A percentile compares a stretch with the other conserved stretches of the same genome.
These are phyloP conservation scores for Drosophila rubida DNA, from an alignment of 2,888 invertebrate genomes.

Conservation along the genomic window DNA sequence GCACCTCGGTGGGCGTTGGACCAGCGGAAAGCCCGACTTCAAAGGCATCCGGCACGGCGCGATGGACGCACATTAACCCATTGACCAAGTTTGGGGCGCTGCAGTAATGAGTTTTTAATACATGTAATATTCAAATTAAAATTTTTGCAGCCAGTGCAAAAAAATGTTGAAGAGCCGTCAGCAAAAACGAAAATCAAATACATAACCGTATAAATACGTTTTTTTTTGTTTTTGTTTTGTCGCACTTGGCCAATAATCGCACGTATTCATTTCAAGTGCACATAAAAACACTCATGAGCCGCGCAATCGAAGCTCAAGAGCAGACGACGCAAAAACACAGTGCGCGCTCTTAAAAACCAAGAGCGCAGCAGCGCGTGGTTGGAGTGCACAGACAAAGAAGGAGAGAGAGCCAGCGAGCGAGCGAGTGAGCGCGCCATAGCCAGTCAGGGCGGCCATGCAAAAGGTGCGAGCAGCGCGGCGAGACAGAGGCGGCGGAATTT, in stretches of 20 bases:
- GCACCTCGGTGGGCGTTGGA: conserved; percentile 37
- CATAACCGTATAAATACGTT: conserved; percentile 48
- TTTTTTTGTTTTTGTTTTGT: conserved; percentile 16
- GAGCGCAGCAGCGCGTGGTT: conserved; percentile 14
- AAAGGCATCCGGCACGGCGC: conserved; percentile 51
- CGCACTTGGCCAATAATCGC: conserved; percentile 58
- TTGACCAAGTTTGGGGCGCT: conserved; percentile 69
- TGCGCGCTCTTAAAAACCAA: conserved; percentile 62
- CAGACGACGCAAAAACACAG: conserved; percentile 49
- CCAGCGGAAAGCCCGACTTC: conserved; percentile 4
- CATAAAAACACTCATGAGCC: conserved; percentile 73
- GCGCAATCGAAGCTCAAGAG: conserved; percentile 67
- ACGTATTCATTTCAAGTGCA: conserved; percentile 75
- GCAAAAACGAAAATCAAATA: conserved; percentile 66
- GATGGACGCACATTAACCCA: conserved; percentile 68
- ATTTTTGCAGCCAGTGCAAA: conserved; percentile 30
- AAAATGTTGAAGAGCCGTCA: conserved; percentile 39
- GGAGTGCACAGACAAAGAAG: too few species aligned
- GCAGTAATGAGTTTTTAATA: conserved; percentile 75
- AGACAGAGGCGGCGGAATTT: conserved; percentile 74
- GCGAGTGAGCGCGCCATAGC: conserved; percentile 10
- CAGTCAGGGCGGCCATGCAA: background rate
- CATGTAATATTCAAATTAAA: conserved; percentile 79
- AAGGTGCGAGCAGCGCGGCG: conserved; percentile 52
- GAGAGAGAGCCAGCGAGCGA: conserved; percentile 8